Evolutionary conservation across 2,888 invertebrate genomes (phyloP).

Genomic region (Rhagonycha fulva): DNA sequence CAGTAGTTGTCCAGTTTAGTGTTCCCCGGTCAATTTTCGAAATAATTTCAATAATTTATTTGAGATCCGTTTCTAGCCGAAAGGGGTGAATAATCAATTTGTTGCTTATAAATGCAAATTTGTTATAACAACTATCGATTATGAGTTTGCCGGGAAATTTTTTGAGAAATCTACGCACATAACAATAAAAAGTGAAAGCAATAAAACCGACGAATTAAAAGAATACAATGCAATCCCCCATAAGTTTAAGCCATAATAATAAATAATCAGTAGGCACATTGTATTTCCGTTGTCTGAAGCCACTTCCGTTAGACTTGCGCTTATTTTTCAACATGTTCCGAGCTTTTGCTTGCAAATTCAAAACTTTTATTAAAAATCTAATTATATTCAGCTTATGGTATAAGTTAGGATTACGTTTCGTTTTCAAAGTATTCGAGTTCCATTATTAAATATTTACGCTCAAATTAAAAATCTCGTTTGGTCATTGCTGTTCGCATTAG

Average conservation of each 20-base stretch:
- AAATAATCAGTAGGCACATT: slow-evolving; percentile 51
- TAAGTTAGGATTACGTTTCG: slow-evolving; percentile 23
- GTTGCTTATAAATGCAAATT: not conserved
- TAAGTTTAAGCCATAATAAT: slow-evolving; percentile 49
- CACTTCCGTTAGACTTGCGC: slow-evolving; percentile 33
- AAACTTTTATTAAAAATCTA: slow-evolving; percentile 31
- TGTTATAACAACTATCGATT: not conserved
- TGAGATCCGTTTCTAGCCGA: slow-evolving; percentile 17
- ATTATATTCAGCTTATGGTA: slow-evolving; percentile 24
- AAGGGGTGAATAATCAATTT: slow-evolving; percentile 22
- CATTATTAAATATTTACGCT: slow-evolving; percentile 21
- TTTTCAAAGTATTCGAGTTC: slow-evolving; percentile 10
- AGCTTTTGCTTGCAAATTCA: slow-evolving; percentile 25
- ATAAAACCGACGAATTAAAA: slow-evolving; percentile 26
- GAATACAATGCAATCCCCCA: slow-evolving; percentile 44
- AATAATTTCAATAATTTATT: slow-evolving; percentile 16
- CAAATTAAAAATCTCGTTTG: slow-evolving; percentile 25
- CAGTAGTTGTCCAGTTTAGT: slow-evolving; percentile 24
- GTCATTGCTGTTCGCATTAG: not conserved
- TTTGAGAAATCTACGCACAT: not conserved
- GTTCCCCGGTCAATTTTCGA: slow-evolving; percentile 18
- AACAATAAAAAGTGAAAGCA: slow-evolving; percentile 17
- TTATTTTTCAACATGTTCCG: slow-evolving; percentile 31
- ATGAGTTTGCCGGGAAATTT: not conserved
- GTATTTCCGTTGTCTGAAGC: slow-evolving; percentile 47